Evolutionary conservation across 2,888 invertebrate genomes (phyloP).

Genomic region (Tachina grossa): DNA sequence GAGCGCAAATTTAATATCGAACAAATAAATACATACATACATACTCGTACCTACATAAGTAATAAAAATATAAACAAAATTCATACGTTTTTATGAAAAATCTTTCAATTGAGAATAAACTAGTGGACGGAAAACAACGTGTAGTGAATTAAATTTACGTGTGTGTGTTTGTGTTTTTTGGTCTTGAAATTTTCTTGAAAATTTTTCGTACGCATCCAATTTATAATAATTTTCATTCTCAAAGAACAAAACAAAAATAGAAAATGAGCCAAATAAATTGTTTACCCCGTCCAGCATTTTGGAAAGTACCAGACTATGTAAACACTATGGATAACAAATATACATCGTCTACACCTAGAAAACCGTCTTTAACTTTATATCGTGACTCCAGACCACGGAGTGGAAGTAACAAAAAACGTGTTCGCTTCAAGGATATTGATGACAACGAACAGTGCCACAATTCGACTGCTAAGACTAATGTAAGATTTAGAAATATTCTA

Average conservation of each 20-base stretch:
- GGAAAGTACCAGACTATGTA: conserved; percentile 76
- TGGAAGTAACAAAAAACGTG: conserved; percentile 81
- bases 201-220: conserved; percentile 24
- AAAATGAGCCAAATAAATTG: conserved; percentile 73
- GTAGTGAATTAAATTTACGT: conserved; percentile 38
- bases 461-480: conserved; percentile 1
- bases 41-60: not conserved
- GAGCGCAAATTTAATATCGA: conserved; percentile 52
- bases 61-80: conserved; percentile 68
- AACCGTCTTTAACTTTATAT: conserved; percentile 48
- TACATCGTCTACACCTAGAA: conserved; percentile 30
- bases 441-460: conserved; percentile 22
- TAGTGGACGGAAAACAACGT: conserved; percentile 72
- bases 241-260: conserved; percentile 17
- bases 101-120: conserved; percentile 69
- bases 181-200: conserved; percentile 51
- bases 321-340: conserved; percentile 27
- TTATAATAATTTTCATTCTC: conserved; percentile 25
- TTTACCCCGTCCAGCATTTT: conserved; percentile 79
- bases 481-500: conserved; percentile 26
- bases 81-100: conserved; percentile 64
- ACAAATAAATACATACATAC: conserved; percentile 39
- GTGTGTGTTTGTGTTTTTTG: conserved; percentile 38
- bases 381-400: conserved; percentile 59
- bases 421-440: conserved; percentile 81